Base-by-base conservation (phyloP, 37 sponge, comb jelly and placozoan species). In the Corticium candelabrum region DNA sequence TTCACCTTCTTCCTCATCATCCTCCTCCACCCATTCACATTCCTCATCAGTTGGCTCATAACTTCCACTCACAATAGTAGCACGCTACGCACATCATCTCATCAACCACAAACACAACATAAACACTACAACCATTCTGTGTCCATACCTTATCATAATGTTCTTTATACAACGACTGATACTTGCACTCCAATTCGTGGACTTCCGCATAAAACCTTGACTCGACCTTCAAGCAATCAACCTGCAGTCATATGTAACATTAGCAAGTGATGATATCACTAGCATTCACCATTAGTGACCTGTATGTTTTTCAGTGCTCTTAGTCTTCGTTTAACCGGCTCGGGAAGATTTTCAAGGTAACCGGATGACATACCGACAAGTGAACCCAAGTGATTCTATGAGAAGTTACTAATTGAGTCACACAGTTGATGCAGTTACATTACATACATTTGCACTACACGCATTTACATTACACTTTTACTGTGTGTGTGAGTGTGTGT, bases 31-130 rank as follows among this genome's bases (percentile, higher is more conserved):
- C 90, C 90, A 84, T 0, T 78, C 43, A 68, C 82, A 81, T 75
- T 97, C 99, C 33, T 90, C 87, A 33, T 90, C 89, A 7, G 88
- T 91, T 0, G 99, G 99, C 74, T 97, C 92, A 73, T 89, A 78
- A 30, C 39, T 74, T 69, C 96, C 96, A 35, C 74, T 77, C n/a
- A 96, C 78, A 68, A 96, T 96, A 38, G 85, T 76, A 0, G 41
- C 32, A 33, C 96, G 37, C 81, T 85, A 33, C 3, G 37, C n/a
- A 41, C 29, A 82, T 50, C 62, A 50, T 50, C 21, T 50, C 21
- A 11, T 21, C 21, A 50, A 50, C 21, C n/a, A n/a, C n/a, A n/a
- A n/a, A n/a, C n/a, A n/a, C n/a, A n/a, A n/a, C n/a, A n/a, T n/a
- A n/a, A n/a, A n/a, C n/a, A n/a, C n/a, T n/a, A n/a, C n/a, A n/a